A percentile compares a stretch with the other conserved stretches of the same genome.
Evolutionary conservation across 2,797 vertebrate species (phyloP).

Genomic region (Tauraco hartlaubi): DNA sequence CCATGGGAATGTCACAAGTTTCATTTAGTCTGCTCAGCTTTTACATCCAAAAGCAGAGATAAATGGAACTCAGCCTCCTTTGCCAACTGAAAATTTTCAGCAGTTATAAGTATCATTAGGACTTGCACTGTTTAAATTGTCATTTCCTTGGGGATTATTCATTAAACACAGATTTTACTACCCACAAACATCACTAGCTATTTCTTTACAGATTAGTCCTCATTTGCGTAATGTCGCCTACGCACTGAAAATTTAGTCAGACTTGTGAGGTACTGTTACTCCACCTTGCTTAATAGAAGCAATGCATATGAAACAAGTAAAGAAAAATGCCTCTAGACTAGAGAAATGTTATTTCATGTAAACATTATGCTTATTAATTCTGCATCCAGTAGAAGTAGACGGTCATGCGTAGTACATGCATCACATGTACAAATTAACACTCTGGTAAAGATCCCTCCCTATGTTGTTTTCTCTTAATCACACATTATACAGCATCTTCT

Average conservation of each 20-base stretch:
- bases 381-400: neutral
- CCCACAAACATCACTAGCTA: neutral
- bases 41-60: neutral
- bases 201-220: neutral
- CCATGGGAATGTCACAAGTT: neutral
- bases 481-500: neutral
- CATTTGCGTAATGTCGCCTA: neutral
- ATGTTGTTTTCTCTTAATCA: neutral
- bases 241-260: neutral
- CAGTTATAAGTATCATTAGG: neutral
- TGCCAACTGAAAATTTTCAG: neutral
- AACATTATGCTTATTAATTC: neutral
- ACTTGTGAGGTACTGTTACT: neutral
- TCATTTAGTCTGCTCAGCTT: neutral
- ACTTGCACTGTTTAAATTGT: neutral
- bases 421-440: neutral
- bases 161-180: neutral
- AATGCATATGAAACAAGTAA: neutral
- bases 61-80: neutral
- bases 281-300: neutral
- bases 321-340: neutral
- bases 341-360: neutral
- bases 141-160: neutral
- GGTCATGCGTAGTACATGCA: accelerated
- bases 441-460: neutral